These are phyloP conservation scores for Sylvilagus bachmani DNA, from an alignment of 2,113 vertebrate genomes.

Conservation along the genomic window DNA sequence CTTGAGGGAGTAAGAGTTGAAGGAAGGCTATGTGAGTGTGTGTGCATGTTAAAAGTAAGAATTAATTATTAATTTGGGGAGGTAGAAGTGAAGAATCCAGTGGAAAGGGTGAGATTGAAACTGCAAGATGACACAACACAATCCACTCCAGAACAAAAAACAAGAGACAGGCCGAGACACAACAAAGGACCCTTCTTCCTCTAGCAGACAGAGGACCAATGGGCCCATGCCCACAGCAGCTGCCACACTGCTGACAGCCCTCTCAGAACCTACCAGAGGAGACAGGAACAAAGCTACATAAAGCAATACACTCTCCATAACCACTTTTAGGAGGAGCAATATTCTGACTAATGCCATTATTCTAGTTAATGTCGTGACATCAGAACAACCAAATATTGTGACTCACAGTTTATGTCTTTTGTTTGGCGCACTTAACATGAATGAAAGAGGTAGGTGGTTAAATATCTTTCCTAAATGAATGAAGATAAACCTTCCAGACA, in stretches of 20 bases:
- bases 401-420: slow-evolving; percentile 58
- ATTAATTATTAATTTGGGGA: background rate
- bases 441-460: slow-evolving; percentile 65
- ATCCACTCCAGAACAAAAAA: background rate
- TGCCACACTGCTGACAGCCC: background rate
- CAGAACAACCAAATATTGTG: slow-evolving; percentile 29
- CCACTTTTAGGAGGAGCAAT: background rate
- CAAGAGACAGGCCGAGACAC: background rate
- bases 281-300: background rate
- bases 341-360: slow-evolving; percentile 48
- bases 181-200: background rate
- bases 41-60: background rate
- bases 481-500: slow-evolving; percentile 51
- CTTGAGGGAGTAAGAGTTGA: background rate
- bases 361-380: slow-evolving; percentile 1
- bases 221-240: background rate
- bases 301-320: background rate
- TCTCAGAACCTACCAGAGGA: background rate
- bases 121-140: background rate
- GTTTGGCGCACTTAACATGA: slow-evolving; percentile 31
- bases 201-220: background rate
- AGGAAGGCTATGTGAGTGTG: background rate
- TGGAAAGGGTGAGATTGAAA: background rate
- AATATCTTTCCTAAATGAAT: slow-evolving; percentile 50
- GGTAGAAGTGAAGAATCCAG: background rate